phyloP scores from a whole-genome alignment of 1,140 invertebrate species.

The Aricia agestis region DNA sequence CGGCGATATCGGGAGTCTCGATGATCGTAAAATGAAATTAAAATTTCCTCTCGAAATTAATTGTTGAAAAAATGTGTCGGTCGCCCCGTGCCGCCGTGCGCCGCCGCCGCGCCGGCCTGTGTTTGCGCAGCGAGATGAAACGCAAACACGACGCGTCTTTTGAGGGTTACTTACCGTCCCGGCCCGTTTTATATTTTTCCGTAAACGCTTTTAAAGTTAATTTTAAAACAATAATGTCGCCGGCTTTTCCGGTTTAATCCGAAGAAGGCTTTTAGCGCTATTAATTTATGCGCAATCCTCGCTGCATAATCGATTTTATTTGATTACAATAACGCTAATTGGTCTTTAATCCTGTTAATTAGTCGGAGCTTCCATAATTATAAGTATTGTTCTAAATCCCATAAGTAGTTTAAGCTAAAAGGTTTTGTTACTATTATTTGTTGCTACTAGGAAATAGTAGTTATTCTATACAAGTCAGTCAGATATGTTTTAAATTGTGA shows the following conservation, averaged over 20 bases:
- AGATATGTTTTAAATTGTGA: no score
- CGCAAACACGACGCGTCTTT: constrained; percentile 14
- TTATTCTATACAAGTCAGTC: no score
- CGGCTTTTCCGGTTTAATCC: background rate
- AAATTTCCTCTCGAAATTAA: constrained; percentile 4
- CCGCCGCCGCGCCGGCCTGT: background rate
- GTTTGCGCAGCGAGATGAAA: background rate
- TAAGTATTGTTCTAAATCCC: background rate
- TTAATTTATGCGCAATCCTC: background rate
- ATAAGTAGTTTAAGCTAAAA: no score
- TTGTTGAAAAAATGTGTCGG: background rate
- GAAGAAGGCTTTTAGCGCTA: constrained; percentile 7
- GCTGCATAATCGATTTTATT: background rate
- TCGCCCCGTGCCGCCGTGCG: background rate
- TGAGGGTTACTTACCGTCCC: background rate
- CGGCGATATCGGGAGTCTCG: background rate
- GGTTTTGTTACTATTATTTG: no score
- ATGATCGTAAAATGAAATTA: constrained; percentile 1
- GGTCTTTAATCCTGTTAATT: background rate
- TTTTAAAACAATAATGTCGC: constrained; percentile 12
- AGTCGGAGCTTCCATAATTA: background rate
- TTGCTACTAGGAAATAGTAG: no score
- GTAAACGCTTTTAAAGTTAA: constrained; percentile 1
- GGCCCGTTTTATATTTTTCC: constrained; percentile 2
- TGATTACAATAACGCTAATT: background rate